These are phyloP conservation scores for Rhinichthys osculus DNA, from an alignment of 2,797 vertebrate species.

Conservation along the genomic window DNA sequence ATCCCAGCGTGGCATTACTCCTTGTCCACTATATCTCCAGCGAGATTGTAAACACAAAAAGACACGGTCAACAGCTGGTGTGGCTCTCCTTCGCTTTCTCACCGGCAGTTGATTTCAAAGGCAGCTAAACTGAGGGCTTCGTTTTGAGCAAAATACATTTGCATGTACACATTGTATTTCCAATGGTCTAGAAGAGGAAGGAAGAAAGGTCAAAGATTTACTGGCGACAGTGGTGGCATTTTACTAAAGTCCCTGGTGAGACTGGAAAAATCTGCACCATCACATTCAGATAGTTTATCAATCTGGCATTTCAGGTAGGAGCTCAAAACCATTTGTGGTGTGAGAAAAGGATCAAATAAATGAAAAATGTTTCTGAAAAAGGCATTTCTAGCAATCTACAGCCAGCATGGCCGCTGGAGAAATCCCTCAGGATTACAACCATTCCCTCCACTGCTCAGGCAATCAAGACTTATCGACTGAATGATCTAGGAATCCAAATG, in stretches of 20 bases:
- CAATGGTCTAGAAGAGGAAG: constrained; percentile 34
- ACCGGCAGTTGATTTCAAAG: constrained; percentile 27
- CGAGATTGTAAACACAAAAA: constrained; percentile 53
- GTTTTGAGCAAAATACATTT: constrained; percentile 35
- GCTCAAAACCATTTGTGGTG: constrained; percentile 32
- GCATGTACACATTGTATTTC: constrained; percentile 29
- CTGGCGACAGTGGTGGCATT: constrained; percentile 61
- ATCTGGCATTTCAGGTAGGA: constrained; percentile 58
- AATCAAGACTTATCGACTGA: constrained; percentile 58
- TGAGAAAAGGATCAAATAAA: constrained; percentile 26
- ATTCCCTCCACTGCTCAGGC: constrained; percentile 49
- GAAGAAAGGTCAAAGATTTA: constrained; percentile 57
- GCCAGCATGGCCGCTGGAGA: constrained; percentile 27
- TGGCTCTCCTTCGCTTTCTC: background rate
- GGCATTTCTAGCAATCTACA: constrained; percentile 39
- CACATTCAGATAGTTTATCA: constrained; percentile 63
- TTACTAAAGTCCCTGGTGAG: constrained; percentile 59
- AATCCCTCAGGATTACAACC: constrained; percentile 56
- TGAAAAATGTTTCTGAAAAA: constrained; percentile 30
- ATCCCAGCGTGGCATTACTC: constrained; percentile 44
- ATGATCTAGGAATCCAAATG: constrained; percentile 56
- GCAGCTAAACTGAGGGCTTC: background rate
- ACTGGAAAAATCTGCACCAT: constrained; percentile 55
- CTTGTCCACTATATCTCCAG: constrained; percentile 45
- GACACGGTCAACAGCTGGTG: constrained; percentile 54